Evolutionary conservation across 1,140 invertebrate genomes (phyloP).

Genomic region (Monochamus saltuarius): DNA sequence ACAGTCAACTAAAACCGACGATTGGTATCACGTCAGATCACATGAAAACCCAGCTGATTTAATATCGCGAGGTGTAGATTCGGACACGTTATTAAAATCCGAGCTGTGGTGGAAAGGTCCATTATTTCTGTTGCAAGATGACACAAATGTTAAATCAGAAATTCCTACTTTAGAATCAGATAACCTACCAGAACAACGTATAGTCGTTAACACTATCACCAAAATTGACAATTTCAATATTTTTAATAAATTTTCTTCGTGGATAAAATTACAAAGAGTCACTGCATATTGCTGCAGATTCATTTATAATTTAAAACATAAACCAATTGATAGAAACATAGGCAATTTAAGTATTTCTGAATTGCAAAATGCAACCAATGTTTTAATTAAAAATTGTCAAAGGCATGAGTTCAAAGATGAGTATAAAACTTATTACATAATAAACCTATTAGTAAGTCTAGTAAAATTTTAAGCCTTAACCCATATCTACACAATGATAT

Average conservation of each 20-base stretch:
- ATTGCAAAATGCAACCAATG: no score
- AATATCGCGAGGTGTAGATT: conserved; percentile 40
- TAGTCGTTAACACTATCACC: not conserved
- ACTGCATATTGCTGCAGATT: conserved; percentile 15
- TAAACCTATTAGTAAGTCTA: not conserved
- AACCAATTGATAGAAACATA: not conserved
- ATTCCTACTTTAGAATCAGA: not conserved
- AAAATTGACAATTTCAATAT: conserved; percentile 6
- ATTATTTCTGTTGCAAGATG: conserved; percentile 7
- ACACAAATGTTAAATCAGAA: not conserved
- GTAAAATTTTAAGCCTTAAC: conserved; percentile 29
- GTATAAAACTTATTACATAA: no score
- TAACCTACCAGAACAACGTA: not conserved
- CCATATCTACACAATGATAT: conserved; percentile 50
- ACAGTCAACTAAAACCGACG: conserved; percentile 20
- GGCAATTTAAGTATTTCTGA: not conserved
- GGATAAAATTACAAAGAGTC: conserved; percentile 9
- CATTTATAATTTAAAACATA: conserved; percentile 5
- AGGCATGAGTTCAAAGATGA: no score
- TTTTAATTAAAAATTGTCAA: no score
- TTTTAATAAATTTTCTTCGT: conserved; percentile 20
- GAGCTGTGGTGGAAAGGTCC: conserved; percentile 39
- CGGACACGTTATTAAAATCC: conserved; percentile 12
- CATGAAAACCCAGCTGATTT: conserved; percentile 48
- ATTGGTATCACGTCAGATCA: conserved; percentile 45